Percentiles rank a stretch among this genome's conserved stretches.
Conservation (phyloP, 2,113 vertebrate species). For the Calyptomena viridis region DNA sequence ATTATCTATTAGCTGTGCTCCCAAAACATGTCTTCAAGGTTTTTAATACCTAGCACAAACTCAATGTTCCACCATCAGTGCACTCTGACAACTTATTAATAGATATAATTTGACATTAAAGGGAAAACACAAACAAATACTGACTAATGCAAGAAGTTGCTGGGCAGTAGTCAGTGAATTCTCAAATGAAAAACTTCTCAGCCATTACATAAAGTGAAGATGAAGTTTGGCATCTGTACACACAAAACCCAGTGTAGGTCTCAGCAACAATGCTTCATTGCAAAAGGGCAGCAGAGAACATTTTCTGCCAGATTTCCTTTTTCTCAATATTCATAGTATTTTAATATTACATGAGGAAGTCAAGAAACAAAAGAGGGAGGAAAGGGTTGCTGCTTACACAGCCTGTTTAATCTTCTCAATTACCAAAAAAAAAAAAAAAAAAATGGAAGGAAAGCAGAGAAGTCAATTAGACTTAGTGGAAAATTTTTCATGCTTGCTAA, state of each 20-base stretch:
- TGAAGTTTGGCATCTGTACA: neutral
- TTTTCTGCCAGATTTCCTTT: neutral
- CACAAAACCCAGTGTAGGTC: neutral
- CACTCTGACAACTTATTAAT: neutral
- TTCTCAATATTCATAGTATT: neutral
- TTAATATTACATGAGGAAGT: slow-evolving; percentile 18
- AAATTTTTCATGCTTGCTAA: neutral
- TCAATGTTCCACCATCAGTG: neutral
- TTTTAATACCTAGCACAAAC: neutral
- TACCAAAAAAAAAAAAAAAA: neutral
- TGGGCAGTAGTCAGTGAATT: neutral
- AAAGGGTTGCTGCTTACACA: slow-evolving; percentile 5
- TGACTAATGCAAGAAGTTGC: neutral
- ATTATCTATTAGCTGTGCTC: neutral
- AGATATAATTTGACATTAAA: neutral
- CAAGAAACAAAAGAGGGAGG: slow-evolving; percentile 27
- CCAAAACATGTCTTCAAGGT: neutral
- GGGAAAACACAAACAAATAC: neutral
- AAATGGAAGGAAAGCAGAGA: neutral
- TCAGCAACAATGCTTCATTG: neutral
- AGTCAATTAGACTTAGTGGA: neutral
- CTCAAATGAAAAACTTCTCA: neutral
- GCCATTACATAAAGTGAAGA: neutral
- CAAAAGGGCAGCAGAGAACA: slow-evolving; percentile 16
- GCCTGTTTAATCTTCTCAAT: neutral